Evolutionary conservation across 2,888 invertebrate genomes (phyloP).

Genomic region (Acanthacorydalis orientalis): DNA sequence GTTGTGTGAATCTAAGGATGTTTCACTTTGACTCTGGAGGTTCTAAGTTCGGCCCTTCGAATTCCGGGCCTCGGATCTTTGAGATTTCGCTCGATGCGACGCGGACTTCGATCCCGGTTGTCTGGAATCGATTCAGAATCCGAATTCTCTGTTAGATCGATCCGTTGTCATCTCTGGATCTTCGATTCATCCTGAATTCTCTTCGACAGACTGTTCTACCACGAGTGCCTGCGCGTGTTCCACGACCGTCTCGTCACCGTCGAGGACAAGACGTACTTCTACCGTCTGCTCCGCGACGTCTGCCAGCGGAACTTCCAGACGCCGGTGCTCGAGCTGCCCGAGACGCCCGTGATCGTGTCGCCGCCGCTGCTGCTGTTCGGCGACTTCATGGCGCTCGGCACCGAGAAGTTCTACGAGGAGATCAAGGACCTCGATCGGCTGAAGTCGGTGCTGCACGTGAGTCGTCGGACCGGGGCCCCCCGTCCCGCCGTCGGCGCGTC

Average conservation of each 20-base stretch:
- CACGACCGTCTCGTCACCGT: conserved; percentile 75
- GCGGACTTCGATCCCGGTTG: too few relatives aligned
- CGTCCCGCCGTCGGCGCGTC: too few relatives aligned
- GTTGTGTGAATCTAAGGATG: too few relatives aligned
- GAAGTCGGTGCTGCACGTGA: conserved; percentile 49
- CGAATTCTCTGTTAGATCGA: too few relatives aligned
- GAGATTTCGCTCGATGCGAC: too few relatives aligned
- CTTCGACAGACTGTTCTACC: conserved; percentile 64
- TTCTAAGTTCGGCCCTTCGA: too few relatives aligned
- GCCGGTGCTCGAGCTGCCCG: conserved; percentile 41
- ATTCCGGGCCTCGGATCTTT: too few relatives aligned
- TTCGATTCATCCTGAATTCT: background rate
- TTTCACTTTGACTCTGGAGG: too few relatives aligned
- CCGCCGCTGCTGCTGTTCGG: conserved; percentile 64
- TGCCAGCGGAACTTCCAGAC: conserved; percentile 46
- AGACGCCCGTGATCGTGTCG: conserved; percentile 36
- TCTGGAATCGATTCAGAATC: too few relatives aligned
- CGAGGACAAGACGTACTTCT: conserved; percentile 69
- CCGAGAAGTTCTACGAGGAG: conserved; percentile 64
- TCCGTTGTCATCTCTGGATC: background rate
- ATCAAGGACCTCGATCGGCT: conserved; percentile 56
- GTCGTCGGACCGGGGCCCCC: conserved; percentile 10
- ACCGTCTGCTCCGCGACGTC: conserved; percentile 46
- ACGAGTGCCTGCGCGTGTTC: conserved; percentile 82
- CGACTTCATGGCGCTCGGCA: conserved; percentile 65